Percentiles rank a stretch among this genome's conserved stretches.
phyloP scores from a whole-genome alignment of 2,113 vertebrate species.

The Rhagologus leucostigma region DNA sequence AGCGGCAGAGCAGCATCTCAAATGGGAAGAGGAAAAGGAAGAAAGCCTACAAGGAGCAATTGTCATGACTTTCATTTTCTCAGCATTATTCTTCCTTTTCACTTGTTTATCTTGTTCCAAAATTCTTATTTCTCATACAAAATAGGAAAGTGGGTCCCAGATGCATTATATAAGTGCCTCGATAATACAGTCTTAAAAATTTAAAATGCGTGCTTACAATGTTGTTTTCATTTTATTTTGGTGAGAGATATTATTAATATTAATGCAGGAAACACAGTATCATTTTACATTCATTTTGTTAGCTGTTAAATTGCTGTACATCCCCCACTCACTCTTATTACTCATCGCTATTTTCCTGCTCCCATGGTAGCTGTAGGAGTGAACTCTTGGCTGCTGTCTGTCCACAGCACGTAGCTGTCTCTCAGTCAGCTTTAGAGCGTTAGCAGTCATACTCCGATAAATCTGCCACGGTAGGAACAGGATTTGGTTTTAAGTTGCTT shows the following conservation, averaged over 20 bases:
- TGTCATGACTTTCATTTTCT: not conserved
- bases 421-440: conserved; percentile 26
- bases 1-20: not conserved
- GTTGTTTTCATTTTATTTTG: not conserved
- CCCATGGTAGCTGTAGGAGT: not conserved
- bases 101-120: not conserved
- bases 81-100: not conserved
- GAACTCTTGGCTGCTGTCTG: conserved; percentile 12
- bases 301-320: conserved; percentile 9
- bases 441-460: conserved; percentile 38
- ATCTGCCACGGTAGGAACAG: conserved; percentile 6
- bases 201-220: not conserved
- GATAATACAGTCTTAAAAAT: not conserved
- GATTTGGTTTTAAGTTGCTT: conserved; percentile 25
- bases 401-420: not conserved
- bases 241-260: conserved; percentile 33
- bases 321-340: conserved; percentile 1
- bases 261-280: not conserved
- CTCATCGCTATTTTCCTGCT: conserved; percentile 2
- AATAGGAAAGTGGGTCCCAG: not conserved
- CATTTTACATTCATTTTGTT: conserved; percentile 5
- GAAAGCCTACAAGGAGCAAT: not conserved
- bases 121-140: not conserved
- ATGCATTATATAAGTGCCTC: not conserved
- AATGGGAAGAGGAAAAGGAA: not conserved